These are phyloP conservation scores for Lasioglossum villosulum DNA, from an alignment of 2,888 invertebrate genomes.

Conservation along the genomic window DNA sequence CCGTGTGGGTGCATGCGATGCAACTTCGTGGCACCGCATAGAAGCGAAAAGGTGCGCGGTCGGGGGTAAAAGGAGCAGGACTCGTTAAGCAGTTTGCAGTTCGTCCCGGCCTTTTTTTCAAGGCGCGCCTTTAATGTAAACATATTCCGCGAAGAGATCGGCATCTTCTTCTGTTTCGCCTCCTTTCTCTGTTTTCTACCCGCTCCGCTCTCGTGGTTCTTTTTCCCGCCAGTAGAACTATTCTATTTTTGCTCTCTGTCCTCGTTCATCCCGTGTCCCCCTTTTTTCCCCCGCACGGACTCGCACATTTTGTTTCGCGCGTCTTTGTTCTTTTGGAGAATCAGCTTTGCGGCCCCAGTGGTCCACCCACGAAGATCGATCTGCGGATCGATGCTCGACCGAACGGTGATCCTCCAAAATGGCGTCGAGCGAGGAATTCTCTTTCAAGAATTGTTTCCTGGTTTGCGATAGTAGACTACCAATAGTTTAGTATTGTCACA, in stretches of 20 bases:
- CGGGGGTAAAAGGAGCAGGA: conserved; percentile 67
- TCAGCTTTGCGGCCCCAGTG: conserved; percentile 35
- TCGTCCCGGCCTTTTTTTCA: conserved; percentile 68
- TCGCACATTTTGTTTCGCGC: conserved; percentile 57
- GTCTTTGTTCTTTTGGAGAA: conserved; percentile 62
- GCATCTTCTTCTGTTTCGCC: conserved; percentile 58
- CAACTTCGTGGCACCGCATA: conserved; percentile 67
- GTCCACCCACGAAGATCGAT: conserved; percentile 74
- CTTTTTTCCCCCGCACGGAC: not conserved
- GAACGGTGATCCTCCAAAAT: conserved; percentile 46
- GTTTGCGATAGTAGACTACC: not conserved
- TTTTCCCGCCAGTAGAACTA: conserved; percentile 44
- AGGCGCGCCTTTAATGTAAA: conserved; percentile 77
- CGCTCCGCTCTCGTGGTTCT: conserved; percentile 31
- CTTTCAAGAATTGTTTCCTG: conserved; percentile 20
- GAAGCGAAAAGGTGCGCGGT: conserved; percentile 55
- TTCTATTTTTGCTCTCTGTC: conserved; percentile 36
- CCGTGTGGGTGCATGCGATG: conserved; percentile 57
- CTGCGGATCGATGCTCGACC: conserved; percentile 38
- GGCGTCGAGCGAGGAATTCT: conserved; percentile 15
- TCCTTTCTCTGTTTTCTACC: conserved; percentile 59
- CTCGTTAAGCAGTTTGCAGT: conserved; percentile 80
- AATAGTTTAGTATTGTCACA: not conserved
- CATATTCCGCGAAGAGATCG: conserved; percentile 78
- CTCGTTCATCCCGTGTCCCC: conserved; percentile 20